A percentile compares a stretch with the other conserved stretches of the same genome.
These are phyloP conservation scores for Tuberolachnus salignus DNA, from an alignment of 2,888 invertebrate genomes.

Conservation along the genomic window DNA sequence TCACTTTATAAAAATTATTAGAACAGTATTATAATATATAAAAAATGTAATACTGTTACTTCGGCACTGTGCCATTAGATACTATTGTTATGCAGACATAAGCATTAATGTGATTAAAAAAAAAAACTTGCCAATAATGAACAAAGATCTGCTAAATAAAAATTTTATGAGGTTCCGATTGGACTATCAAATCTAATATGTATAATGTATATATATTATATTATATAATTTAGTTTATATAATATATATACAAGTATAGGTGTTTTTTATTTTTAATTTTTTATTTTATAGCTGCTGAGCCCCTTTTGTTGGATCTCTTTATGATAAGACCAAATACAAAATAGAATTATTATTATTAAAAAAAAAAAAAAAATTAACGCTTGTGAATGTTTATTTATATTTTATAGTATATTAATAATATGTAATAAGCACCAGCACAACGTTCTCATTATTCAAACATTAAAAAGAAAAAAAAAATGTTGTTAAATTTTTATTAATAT, in stretches of 20 bases:
- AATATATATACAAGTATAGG: not conserved
- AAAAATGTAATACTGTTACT: conserved; percentile 1
- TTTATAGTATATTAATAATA: conserved; percentile 16
- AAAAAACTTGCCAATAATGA: conserved; percentile 33
- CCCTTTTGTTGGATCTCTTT: conserved; percentile 55
- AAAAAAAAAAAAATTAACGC: conserved; percentile 11
- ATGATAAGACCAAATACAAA: conserved; percentile 31
- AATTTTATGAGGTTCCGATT: conserved; percentile 34
- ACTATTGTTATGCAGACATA: conserved; percentile 15
- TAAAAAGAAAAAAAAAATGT: conserved; percentile 33
- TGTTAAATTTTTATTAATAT: conserved; percentile 25
- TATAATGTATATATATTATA: not conserved
- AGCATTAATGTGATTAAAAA: conserved; percentile 49
- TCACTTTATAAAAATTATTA: conserved; percentile 25
- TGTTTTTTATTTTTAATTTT: conserved; percentile 20
- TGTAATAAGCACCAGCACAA: conserved; percentile 40
- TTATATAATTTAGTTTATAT: not conserved
- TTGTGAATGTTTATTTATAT: conserved; percentile 36
- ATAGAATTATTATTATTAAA: conserved; percentile 9
- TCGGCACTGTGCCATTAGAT: conserved; percentile 20
- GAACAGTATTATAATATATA: conserved; percentile 35
- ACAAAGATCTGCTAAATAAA: conserved; percentile 48
- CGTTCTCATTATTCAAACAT: conserved; percentile 32
- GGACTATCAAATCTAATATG: conserved; percentile 40
- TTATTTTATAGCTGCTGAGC: conserved; percentile 52